Evolutionary conservation across 2,888 invertebrate genomes (phyloP), one percentile per base, ranked within the genome.

Genomic region (Zele albiditarsus): DNA sequence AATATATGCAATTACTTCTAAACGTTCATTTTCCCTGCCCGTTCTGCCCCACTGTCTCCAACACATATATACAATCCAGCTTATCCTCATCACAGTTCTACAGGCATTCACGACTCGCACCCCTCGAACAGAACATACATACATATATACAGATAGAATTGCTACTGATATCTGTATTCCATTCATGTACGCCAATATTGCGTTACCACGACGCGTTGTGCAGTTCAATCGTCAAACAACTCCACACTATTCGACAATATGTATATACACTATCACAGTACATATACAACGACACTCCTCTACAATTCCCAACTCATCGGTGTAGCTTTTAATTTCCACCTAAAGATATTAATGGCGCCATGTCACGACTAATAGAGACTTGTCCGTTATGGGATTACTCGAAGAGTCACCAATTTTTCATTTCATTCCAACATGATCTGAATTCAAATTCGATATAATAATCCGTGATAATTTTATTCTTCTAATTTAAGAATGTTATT

Each of bases 181-280:
- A 79, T 74, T 75, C 83, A 76, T 83, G 81, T 85, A 77, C 84
- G 84, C 86, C 88, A 88, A 89, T 89, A 88, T 89, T 89, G 88
- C 89, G 87, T 89, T 88, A 88, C 87, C 81, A 83, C 83, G 81
- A 89, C 88, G 87, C 88, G 88, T 80, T 80, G 84, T 84, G 87
- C 85, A 88, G 83, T 82, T 82, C 83, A 71, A 71, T 63, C 76
- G 73, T 78, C 77, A 72, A 60, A 71, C 53, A 28, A 53, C 53
- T 20, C 53, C n/a, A 53, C 20, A 3, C 20, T 20, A 20, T 23
- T 4, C 53, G 20, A 53, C n/a, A 53, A 53, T 20, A 53, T 20
- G 8, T 53, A 6, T 53, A 53, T 53, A 53, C 10, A 53, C 6
- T 5, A 3, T 20, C 4, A 20, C 31, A 23, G 72, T 70, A 28